Conservation (phyloP, 2,113 vertebrate species). For the human (Homo sapiens) region GRCh38 chr2:158442501-158443000, state of each 20-base stretch:
- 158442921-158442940: not conserved
- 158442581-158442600: not conserved
- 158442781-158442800: not conserved
- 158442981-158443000: not conserved
- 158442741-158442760: not conserved
- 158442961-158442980: not conserved
- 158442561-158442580: not conserved
- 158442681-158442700: too few species aligned
- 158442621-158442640: not conserved
- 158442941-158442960: not conserved
- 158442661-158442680: not conserved
- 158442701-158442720: not conserved
- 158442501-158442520: conserved; percentile 28
- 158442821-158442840: not conserved
- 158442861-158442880: not conserved
- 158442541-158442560: not conserved
- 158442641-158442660: not conserved
- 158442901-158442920: not conserved
- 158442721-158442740: not conserved
- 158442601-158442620: not conserved
- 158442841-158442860: not conserved
- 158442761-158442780: not conserved
- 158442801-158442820: not conserved
- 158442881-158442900: not conserved
- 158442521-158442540: conserved; percentile 38